Percentiles rank a stretch among this genome's conserved stretches.
Conservation (phyloP, 2,797 vertebrate genomes). For the Hoplostethus atlanticus region DNA sequence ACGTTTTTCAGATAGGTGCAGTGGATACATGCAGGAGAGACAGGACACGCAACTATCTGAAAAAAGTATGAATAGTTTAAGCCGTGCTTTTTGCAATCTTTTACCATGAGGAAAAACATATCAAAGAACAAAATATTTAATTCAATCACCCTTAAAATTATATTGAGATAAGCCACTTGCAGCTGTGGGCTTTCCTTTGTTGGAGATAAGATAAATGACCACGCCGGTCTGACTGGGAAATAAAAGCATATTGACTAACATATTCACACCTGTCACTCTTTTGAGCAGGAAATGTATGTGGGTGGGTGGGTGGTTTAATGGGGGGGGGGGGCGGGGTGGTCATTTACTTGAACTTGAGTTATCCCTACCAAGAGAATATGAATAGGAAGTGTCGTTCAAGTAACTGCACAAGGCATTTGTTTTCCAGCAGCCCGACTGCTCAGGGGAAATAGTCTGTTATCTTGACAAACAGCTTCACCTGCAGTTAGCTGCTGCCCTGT, state of each 20-base stretch:
- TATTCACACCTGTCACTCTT: constrained; percentile 48
- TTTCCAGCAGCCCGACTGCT: not conserved
- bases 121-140: constrained; percentile 13
- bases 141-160: not conserved
- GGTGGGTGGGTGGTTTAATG: not conserved
- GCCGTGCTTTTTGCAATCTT: not conserved
- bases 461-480: constrained; percentile 9
- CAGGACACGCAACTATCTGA: too few relatives aligned
- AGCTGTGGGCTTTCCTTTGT: constrained; percentile 54
- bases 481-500: not conserved
- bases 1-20: not conserved
- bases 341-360: constrained; percentile 18
- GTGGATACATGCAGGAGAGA: not conserved
- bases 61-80: too few relatives aligned
- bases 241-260: constrained; percentile 43
- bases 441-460: not conserved
- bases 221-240: constrained; percentile 37
- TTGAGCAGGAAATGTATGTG: constrained; percentile 25
- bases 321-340: not conserved
- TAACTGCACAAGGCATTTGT: not conserved
- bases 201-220: constrained; percentile 20
- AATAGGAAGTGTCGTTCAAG: constrained; percentile 22
- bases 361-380: not conserved
- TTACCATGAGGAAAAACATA: not conserved
- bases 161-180: constrained; percentile 14